phyloP scores from a whole-genome alignment of 2,113 vertebrate genomes.

The Eudyptes chrysolophus region DNA sequence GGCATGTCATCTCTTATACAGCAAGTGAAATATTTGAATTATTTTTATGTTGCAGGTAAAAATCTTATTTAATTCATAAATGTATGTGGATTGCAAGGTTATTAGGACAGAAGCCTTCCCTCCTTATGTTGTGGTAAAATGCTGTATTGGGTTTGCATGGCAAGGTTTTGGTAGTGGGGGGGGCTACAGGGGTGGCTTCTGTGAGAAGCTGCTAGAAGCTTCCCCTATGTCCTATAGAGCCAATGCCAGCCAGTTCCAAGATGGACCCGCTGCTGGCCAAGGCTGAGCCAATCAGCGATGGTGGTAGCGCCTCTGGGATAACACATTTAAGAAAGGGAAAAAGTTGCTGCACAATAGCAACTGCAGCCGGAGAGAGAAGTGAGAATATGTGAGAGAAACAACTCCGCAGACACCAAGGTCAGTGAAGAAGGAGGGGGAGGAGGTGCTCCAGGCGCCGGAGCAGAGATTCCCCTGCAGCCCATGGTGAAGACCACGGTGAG shows the following conservation, averaged over 20 bases:
- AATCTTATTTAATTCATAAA: not conserved
- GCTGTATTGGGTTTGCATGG: not conserved
- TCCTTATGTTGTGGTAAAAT: not conserved
- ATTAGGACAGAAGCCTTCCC: not conserved
- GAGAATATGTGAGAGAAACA: not conserved
- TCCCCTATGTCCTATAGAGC: fast-evolving
- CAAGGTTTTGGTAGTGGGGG: not conserved
- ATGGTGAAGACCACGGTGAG: not conserved
- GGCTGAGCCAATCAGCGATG: fast-evolving
- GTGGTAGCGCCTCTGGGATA: not conserved
- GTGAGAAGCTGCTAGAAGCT: not conserved
- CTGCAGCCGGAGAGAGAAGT: not conserved
- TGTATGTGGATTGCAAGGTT: not conserved
- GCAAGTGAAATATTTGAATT: not conserved
- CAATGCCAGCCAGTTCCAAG: fast-evolving
- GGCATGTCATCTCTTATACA: not conserved
- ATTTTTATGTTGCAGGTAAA: not conserved
- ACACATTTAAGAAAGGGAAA: fast-evolving
- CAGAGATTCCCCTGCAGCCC: fast-evolving
- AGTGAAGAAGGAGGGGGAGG: not conserved
- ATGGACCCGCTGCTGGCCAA: fast-evolving
- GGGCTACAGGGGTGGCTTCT: not conserved
- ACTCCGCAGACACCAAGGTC: not conserved
- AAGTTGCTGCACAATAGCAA: not conserved
- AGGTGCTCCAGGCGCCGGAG: fast-evolving